phyloP scores from a whole-genome alignment of 2,888 invertebrate species.

The Masnerella sp. region DNA sequence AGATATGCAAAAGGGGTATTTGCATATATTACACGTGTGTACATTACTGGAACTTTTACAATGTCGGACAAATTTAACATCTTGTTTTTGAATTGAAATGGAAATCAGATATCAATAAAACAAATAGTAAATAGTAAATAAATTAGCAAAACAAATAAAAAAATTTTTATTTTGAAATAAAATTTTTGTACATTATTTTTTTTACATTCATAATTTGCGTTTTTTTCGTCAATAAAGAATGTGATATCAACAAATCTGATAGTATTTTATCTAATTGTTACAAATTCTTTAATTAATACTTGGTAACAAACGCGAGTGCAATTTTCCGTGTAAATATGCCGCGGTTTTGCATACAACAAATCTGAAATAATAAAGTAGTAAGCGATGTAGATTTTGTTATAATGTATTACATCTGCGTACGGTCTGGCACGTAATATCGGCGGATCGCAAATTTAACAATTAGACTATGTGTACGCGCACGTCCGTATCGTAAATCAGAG shows the following conservation, averaged over 20 bases:
- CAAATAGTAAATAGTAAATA: no score
- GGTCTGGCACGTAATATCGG: constrained; percentile 49
- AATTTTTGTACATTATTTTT: no score
- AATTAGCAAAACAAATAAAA: no score
- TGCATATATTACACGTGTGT: constrained; percentile 16
- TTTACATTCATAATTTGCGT: no score
- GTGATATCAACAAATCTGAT: no score
- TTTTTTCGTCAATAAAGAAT: no score
- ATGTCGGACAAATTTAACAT: no score
- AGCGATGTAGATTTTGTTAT: constrained; percentile 41
- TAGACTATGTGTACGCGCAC: constrained; percentile 58
- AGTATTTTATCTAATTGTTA: no score
- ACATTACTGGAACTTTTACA: constrained; percentile 1
- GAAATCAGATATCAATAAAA: no score
- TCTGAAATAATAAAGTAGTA: constrained; percentile 45
- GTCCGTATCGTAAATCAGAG: constrained; percentile 65
- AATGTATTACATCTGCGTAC: constrained; percentile 51
- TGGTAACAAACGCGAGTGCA: background rate
- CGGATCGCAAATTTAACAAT: constrained; percentile 59
- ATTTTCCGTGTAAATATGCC: constrained; percentile 22
- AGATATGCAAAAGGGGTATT: constrained; percentile 34
- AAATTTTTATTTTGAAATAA: no score
- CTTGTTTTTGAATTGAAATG: no score
- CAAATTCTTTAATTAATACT: no score
- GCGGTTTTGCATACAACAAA: constrained; percentile 8